A percentile compares a stretch with the other conserved stretches of the same genome.
Evolutionary conservation across 64 coral and sea anemone species (phyloP).

Genomic region (Platygyra sinensis): DNA sequence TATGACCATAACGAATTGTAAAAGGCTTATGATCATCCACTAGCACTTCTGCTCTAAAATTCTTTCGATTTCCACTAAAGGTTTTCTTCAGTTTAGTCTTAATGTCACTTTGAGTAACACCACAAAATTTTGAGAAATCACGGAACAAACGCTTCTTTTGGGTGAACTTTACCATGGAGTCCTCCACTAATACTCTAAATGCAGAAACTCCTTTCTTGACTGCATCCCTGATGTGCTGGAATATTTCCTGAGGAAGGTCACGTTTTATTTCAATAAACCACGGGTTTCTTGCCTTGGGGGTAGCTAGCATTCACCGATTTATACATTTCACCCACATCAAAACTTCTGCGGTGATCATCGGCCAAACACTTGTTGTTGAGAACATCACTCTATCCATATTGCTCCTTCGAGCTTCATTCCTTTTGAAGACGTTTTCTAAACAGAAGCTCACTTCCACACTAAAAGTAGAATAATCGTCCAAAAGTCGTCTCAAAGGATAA

Average conservation of each 20-base stretch:
- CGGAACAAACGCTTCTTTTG: too few species aligned
- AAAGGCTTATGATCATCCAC: slow-evolving; percentile 62
- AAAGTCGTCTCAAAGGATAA: slow-evolving; percentile 25
- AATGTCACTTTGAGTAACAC: slow-evolving; percentile 32
- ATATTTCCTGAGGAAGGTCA: slow-evolving; percentile 57
- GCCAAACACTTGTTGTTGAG: slow-evolving; percentile 20
- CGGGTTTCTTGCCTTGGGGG: slow-evolving; percentile 55
- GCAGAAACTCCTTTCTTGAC: slow-evolving; percentile 30
- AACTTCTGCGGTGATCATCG: too few species aligned
- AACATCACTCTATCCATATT: slow-evolving; percentile 21
- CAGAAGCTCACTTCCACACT: slow-evolving; percentile 16
- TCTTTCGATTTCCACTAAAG: slow-evolving; percentile 54
- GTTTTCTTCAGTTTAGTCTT: slow-evolving; percentile 39
- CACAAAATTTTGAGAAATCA: slow-evolving; percentile 28
- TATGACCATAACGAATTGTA: too few species aligned
- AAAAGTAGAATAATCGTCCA: slow-evolving; percentile 39
- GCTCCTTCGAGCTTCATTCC: slow-evolving; percentile 13
- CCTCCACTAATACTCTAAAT: slow-evolving; percentile 40
- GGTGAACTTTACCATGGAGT: too few species aligned
- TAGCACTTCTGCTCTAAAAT: slow-evolving; percentile 46
- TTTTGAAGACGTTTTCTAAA: slow-evolving; percentile 30
- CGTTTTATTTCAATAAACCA: slow-evolving; percentile 58
- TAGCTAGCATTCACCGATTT: neutral
- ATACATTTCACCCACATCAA: too few species aligned
- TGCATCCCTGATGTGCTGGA: slow-evolving; percentile 43